Conservation (phyloP, 1,140 invertebrate species). For the Zaprionus tsacasi region DNA sequence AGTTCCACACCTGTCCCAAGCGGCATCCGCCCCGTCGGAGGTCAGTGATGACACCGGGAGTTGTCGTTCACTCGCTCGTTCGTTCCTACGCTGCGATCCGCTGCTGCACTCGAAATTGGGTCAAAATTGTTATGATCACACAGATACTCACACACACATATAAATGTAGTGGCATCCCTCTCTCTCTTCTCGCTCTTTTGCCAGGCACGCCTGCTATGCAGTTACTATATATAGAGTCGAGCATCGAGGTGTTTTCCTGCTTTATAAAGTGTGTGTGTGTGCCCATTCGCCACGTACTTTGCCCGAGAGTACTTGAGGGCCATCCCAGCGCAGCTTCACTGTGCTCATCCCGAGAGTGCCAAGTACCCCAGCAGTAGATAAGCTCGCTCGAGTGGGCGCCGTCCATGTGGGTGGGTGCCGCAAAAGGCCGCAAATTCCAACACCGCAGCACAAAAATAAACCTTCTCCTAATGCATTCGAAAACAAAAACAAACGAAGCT, state of each 20-base stretch:
- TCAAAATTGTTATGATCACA: conserved; percentile 83
- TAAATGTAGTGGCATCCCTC: neutral
- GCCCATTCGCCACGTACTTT: conserved; percentile 52
- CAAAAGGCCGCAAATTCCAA: conserved; percentile 38
- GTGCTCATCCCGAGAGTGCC: neutral
- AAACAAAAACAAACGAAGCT: conserved; percentile 30
- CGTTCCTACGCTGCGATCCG: conserved; percentile 12
- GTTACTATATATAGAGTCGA: conserved; percentile 71
- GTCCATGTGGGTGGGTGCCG: conserved; percentile 54
- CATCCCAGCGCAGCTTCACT: conserved; percentile 11
- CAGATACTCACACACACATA: conserved; percentile 44
- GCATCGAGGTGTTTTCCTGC: conserved; percentile 62
- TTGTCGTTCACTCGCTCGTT: conserved; percentile 42
- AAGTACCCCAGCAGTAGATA: conserved; percentile 36
- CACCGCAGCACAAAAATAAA: conserved; percentile 50
- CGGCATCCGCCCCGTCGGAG: conserved; percentile 53
- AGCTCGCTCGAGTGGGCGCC: conserved; percentile 73
- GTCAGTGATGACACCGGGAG: conserved; percentile 66
- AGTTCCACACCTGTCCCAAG: conserved; percentile 24
- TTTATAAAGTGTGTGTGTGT: conserved; percentile 64
- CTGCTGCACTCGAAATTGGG: conserved; percentile 66
- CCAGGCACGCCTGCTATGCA: conserved; percentile 63
- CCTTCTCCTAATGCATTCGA: conserved; percentile 57
- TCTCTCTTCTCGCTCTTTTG: neutral
- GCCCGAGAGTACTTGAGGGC: conserved; percentile 31